Evolutionary conservation across 2,113 vertebrate genomes (phyloP).

Genomic region (Cinclus cinclus): DNA sequence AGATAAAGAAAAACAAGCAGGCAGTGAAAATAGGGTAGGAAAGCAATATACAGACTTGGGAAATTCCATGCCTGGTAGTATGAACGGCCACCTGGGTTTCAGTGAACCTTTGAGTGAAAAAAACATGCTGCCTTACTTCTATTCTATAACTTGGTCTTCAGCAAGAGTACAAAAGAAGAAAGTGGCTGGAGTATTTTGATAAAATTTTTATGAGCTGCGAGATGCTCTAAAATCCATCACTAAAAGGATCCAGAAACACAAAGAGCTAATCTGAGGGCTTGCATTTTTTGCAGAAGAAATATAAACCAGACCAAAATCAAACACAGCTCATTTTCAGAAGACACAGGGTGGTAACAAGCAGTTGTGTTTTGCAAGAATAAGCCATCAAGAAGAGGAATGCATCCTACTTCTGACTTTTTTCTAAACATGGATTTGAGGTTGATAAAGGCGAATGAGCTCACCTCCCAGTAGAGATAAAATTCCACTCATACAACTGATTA

Average conservation of each 20-base stretch:
- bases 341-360: conserved; percentile 25
- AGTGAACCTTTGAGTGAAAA: neutral
- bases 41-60: neutral
- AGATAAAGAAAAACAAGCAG: neutral
- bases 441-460: conserved; percentile 32
- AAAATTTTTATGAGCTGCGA: neutral
- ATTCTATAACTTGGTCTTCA: neutral
- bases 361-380: conserved; percentile 5
- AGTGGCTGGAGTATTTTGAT: neutral
- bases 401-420: conserved; percentile 19
- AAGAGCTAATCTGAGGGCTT: neutral
- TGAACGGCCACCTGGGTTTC: neutral
- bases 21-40: neutral
- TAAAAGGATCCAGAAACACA: neutral
- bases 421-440: conserved; percentile 42
- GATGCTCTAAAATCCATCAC: neutral
- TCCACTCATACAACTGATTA: conserved; percentile 46
- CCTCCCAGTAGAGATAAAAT: conserved; percentile 67
- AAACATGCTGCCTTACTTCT: neutral
- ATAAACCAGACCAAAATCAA: conserved; percentile 15
- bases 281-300: conserved; percentile 8
- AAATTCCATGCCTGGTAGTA: neutral
- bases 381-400: conserved; percentile 3
- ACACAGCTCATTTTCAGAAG: conserved; percentile 17
- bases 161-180: neutral